Evolutionary conservation across 2,797 vertebrate genomes (phyloP).

Genomic region (Furcifer pardalis): DNA sequence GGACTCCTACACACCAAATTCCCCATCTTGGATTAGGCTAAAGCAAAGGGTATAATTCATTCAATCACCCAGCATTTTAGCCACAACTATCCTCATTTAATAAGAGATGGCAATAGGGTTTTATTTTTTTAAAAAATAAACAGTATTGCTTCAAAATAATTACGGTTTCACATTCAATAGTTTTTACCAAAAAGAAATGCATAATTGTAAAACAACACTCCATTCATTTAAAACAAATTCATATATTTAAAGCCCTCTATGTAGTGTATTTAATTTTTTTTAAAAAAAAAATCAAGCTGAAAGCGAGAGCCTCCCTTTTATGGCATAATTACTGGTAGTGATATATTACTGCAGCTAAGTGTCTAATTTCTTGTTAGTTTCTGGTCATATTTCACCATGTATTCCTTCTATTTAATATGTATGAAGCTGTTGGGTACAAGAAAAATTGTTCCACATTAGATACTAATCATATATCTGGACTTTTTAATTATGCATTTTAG

Average conservation of each 20-base stretch:
- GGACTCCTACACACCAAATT: too few species aligned
- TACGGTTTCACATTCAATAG: conserved; percentile 26
- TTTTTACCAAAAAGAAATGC: conserved; percentile 32
- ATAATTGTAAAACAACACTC: conserved; percentile 55
- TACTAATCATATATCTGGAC: conserved; percentile 42
- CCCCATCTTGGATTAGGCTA: too few species aligned
- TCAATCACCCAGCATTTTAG: neutral
- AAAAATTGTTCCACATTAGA: conserved; percentile 48
- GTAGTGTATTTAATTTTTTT: conserved; percentile 59
- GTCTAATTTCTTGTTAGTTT: conserved; percentile 54
- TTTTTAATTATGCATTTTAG: conserved; percentile 54
- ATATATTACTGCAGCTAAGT: conserved; percentile 58
- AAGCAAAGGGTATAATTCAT: too few species aligned
- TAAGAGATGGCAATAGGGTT: neutral
- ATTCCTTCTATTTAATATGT: conserved; percentile 33
- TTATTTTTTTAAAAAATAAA: conserved; percentile 28
- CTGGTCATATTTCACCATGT: conserved; percentile 47
- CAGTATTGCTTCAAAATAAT: conserved; percentile 45
- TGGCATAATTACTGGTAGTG: conserved; percentile 47
- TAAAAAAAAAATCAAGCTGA: conserved; percentile 35
- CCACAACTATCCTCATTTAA: neutral
- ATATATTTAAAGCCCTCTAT: conserved; percentile 45
- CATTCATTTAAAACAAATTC: conserved; percentile 46
- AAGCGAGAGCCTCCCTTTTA: conserved; percentile 60
- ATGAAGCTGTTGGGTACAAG: conserved; percentile 34